phyloP scores from a whole-genome alignment of 2,797 vertebrate species.

The Bufotes viridis region DNA sequence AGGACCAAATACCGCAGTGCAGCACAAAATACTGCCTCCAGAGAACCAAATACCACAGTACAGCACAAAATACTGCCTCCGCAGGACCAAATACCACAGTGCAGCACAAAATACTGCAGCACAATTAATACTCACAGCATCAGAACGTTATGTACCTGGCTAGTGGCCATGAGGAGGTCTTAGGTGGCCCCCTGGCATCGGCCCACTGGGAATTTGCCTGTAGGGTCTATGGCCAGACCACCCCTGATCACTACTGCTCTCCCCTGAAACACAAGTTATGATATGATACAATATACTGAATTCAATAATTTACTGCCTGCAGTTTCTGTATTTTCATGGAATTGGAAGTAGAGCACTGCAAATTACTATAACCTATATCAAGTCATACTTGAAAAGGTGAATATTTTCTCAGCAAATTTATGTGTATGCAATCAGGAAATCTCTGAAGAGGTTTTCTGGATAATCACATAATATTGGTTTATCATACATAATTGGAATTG shows the following conservation, averaged over 20 bases:
- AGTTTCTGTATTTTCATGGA: neutral
- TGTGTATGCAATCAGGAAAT: neutral
- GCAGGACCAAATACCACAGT: too few species aligned
- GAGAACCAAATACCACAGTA: too few species aligned
- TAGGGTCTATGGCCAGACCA: too few species aligned
- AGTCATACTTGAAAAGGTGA: neutral
- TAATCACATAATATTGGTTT: neutral
- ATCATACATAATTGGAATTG: neutral
- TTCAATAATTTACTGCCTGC: neutral
- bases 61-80: too few species aligned
- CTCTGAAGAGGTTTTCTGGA: neutral
- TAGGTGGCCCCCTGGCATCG: too few species aligned
- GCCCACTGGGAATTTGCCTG: too few species aligned
- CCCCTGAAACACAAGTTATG: neutral
- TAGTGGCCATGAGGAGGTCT: too few species aligned
- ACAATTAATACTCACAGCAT: too few species aligned
- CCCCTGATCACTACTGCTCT: neutral
- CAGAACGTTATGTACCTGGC: too few species aligned
- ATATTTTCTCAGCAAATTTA: neutral
- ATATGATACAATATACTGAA: neutral
- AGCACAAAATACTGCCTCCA: too few species aligned
- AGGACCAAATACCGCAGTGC: too few species aligned
- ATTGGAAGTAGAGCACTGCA: neutral
- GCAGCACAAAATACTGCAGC: too few species aligned
- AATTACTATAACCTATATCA: neutral